These are phyloP conservation scores for Meloe dianella DNA, from an alignment of 2,888 invertebrate species.

Conservation along the genomic window DNA sequence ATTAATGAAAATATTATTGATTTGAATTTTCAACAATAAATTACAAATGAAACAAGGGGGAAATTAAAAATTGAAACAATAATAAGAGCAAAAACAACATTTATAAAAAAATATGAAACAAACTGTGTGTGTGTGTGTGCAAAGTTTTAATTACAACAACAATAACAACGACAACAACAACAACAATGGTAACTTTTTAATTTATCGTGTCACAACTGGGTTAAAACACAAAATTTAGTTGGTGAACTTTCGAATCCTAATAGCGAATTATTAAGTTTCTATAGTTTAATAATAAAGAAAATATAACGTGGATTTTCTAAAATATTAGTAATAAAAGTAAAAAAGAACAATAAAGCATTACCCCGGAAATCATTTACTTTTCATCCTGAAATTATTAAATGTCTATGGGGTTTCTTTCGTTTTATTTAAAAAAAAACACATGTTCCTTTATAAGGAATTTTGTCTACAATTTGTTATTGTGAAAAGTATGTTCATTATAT, in stretches of 20 bases:
- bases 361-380: background rate
- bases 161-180: background rate
- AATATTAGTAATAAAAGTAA: background rate
- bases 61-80: background rate
- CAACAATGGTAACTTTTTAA: constrained; percentile 3
- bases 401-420: background rate
- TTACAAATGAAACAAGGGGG: background rate
- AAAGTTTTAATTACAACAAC: constrained; percentile 3
- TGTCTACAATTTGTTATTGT: background rate
- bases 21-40: background rate
- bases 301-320: background rate
- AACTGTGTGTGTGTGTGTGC: no score
- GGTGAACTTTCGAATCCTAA: background rate
- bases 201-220: background rate
- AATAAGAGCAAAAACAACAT: background rate
- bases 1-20: background rate
- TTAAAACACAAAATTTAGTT: background rate
- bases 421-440: background rate
- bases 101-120: background rate
- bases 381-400: background rate
- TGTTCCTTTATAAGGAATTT: background rate
- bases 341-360: background rate
- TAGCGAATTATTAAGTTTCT: background rate
- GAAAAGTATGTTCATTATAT: background rate
- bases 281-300: background rate